Base-by-base conservation (phyloP, 2,113 vertebrate genomes). In the Galbula dea region DNA sequence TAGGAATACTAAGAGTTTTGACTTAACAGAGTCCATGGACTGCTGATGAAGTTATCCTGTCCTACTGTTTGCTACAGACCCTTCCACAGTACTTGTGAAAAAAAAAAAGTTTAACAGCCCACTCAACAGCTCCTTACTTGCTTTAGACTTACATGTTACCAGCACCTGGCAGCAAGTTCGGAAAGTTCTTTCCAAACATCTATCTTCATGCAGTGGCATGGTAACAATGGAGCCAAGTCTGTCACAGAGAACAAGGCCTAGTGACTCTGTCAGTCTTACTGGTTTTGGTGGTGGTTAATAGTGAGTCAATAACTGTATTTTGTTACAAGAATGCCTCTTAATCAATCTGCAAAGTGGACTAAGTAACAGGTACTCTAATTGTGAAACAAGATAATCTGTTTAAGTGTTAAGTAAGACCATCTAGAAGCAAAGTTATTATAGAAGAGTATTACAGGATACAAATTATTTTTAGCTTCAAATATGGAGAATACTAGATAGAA, bases 401-500 rank as follows among this genome's bases (percentile, higher is more conserved):
- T 48, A 61, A n/a, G 45, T 66, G 51, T 69, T 77, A 74, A 76
- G 37, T 27, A 83, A 77, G 34, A 77, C 12, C 36, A 75, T 36
- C 27, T 49, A 83, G 68, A 77, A 90, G 27, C 14, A 90, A 88
- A 80, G 14, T 1, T 65, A 36, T 43, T 55, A 30, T 39, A 68
- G 59, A 46, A 61, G 15, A n/a, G 2, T 55, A 26, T 57, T 71
- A 58, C 2, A 36, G 24, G 34, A 49, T 32, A 36, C 22, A n/a
- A 92, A 91, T 76, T 79, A 52, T 80, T 95, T 96, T 96, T 86
- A 81, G 51, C 71, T 94, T 94, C 66, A 93, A 95, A 88, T 84
- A 78, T 23, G 55, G 76, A 93, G 86, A 96, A 67, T 63, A 77
- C 30, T 36, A 94, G 69, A 48, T 39, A 27, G 20, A 49, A 91